Evolutionary conservation across 1,140 invertebrate species (phyloP).

Genomic region (Myzus persicae): DNA sequence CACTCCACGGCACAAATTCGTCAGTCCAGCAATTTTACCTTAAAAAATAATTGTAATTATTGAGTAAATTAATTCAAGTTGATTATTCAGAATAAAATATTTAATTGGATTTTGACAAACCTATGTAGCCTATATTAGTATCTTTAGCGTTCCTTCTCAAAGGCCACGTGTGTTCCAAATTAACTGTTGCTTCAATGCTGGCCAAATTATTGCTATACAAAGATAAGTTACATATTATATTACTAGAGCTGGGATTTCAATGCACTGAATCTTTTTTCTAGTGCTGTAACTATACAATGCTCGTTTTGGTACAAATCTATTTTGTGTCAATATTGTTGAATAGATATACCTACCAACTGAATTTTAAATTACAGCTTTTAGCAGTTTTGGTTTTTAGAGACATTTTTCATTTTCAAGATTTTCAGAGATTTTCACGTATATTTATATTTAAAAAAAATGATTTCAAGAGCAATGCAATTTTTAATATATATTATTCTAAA

Average conservation of each 20-base stretch:
- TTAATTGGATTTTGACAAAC: neutral
- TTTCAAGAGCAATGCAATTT: neutral
- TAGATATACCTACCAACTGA: neutral
- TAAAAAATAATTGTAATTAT: neutral
- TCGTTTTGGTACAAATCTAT: too few relatives aligned
- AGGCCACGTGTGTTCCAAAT: slow-evolving; percentile 35
- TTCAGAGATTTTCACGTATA: neutral
- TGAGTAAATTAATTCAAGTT: neutral
- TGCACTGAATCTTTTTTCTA: neutral
- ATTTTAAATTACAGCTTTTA: too few relatives aligned
- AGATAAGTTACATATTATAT: neutral
- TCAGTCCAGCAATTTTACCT: slow-evolving; percentile 21
- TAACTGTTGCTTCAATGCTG: slow-evolving; percentile 7
- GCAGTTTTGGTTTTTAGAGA: neutral
- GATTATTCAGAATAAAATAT: neutral
- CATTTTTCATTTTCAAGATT: neutral
- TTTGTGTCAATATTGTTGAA: too few relatives aligned
- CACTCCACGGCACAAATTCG: slow-evolving; percentile 11
- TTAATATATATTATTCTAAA: neutral
- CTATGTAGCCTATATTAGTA: slow-evolving; percentile 18
- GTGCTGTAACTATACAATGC: too few relatives aligned
- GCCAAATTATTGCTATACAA: slow-evolving; percentile 34
- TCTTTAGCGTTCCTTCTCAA: slow-evolving; percentile 24
- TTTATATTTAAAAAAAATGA: neutral
- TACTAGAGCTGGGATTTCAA: neutral